Evolutionary conservation across 2,797 vertebrate genomes (phyloP).

Genomic region (Sus cebifrons): DNA sequence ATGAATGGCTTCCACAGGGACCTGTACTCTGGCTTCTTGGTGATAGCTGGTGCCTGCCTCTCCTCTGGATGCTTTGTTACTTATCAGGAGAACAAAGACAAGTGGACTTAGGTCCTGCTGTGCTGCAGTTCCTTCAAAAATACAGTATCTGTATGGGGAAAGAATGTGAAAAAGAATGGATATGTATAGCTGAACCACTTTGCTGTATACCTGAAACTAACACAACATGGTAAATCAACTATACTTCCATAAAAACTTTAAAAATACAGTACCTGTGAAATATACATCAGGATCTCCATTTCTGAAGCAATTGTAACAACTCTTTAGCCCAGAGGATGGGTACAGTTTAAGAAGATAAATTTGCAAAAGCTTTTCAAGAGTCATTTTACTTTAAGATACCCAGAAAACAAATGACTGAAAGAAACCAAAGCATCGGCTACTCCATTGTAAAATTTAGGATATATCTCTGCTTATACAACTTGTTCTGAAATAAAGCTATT

Average conservation of each 20-base stretch:
- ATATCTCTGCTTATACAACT: constrained; percentile 13
- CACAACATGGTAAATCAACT: too few relatives aligned
- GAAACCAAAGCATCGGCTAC: neutral
- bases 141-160: too few relatives aligned
- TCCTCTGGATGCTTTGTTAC: neutral
- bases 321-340: neutral
- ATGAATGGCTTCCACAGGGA: neutral
- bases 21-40: neutral
- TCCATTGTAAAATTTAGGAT: neutral
- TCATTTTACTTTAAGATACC: constrained; percentile 16
- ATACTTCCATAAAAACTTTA: too few relatives aligned
- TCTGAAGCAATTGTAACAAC: constrained; percentile 5
- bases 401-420: constrained; percentile 28
- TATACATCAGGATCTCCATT: neutral
- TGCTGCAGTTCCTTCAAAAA: neutral
- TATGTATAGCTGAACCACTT: too few relatives aligned
- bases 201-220: too few relatives aligned
- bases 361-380: neutral
- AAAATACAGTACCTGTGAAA: constrained; percentile 32
- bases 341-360: constrained; percentile 1
- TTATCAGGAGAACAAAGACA: neutral
- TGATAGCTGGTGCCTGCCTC: neutral
- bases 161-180: too few relatives aligned
- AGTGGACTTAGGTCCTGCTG: neutral
- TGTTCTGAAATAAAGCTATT: constrained; percentile 58